Evolutionary conservation across 2,113 vertebrate species (phyloP).

Genomic region (Xiphophorus hellerii): DNA sequence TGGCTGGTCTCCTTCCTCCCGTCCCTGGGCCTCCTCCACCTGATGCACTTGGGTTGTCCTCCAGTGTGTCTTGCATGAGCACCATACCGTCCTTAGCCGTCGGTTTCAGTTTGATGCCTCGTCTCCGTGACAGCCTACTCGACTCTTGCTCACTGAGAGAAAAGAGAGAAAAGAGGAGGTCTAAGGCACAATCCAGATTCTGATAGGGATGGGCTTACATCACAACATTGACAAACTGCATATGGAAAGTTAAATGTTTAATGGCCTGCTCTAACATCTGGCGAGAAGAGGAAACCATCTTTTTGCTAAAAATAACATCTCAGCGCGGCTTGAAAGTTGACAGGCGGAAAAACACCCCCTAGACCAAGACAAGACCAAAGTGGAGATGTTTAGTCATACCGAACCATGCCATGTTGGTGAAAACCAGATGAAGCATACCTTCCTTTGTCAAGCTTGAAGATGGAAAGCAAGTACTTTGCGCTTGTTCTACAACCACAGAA

Average conservation of each 20-base stretch:
- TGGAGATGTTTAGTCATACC: too few species aligned
- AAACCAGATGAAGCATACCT: too few species aligned
- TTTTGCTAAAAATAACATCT: neutral
- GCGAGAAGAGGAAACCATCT: neutral
- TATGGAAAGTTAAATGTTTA: neutral
- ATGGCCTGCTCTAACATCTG: neutral
- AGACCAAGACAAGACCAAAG: too few species aligned
- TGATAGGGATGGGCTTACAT: too few species aligned
- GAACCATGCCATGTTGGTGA: too few species aligned
- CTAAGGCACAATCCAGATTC: neutral
- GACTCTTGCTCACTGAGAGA: slow-evolving; percentile 63
- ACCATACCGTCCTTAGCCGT: slow-evolving; percentile 75
- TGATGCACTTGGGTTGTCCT: slow-evolving; percentile 46
- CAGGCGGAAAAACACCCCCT: too few species aligned
- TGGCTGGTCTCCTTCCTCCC: slow-evolving; percentile 39
- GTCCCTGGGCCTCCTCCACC: slow-evolving; percentile 32
- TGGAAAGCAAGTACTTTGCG: too few species aligned
- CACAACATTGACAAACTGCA: neutral
- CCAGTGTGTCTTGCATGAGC: slow-evolving; percentile 81
- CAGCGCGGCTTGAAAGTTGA: too few species aligned
- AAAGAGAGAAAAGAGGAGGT: neutral
- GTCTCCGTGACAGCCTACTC: slow-evolving; percentile 80
- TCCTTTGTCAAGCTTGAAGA: too few species aligned
- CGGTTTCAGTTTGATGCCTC: slow-evolving; percentile 85
- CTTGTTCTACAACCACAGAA: too few species aligned